Base-by-base conservation (phyloP, 2,797 vertebrate genomes). In the Oreochromis grahami region DNA sequence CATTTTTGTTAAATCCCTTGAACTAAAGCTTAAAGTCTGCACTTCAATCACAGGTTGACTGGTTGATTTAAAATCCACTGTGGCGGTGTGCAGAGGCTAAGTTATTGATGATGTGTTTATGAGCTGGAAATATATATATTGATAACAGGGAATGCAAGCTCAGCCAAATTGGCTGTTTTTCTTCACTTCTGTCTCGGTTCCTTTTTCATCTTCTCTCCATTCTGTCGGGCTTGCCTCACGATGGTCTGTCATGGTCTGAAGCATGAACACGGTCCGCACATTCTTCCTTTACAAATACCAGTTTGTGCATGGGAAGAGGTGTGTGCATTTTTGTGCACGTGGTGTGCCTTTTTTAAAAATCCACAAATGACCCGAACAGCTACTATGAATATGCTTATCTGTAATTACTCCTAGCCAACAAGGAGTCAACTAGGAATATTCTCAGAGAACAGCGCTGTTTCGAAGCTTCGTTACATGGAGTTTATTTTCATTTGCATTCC, bases 401-500 rank as follows among this genome's bases (percentile, higher is more conserved):
- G 26, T 8, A 86, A 82, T 88, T 52, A 21, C 29, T 41, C 36
- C n/a, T 3, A 52, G 48, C 83, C 72, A 70, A 19, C 48, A 13
- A 14, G 17, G 51, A 52, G 36, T 86, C 78, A 70, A 19, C 53
- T 21, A 17, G n/a, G 51, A 68, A 76, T 78, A 48, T 77, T 80
- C 53, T 80, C 38, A 24, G 7, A n/a, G 36, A 63, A 74, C 45
- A n/a, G 43, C 26, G 38, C 13, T 74, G 15, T 82, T 84, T 77
- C 24, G 52, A 4, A 72, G 45, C 38, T 80, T 82, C 83, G 72
- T 77, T 81, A 76, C 80, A 43, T 52, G 5, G 65, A 41, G 15
- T 82, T 88, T 43, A 87, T 88, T 84, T 72, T 34, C 36, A 58
- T 85, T 91, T 77, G 60, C 63, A 72, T 81, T 63, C 77, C 38